Evolutionary conservation across 2,888 invertebrate species (phyloP), one percentile per base, ranked within the genome.

Genomic region (Encarsia formosa): DNA sequence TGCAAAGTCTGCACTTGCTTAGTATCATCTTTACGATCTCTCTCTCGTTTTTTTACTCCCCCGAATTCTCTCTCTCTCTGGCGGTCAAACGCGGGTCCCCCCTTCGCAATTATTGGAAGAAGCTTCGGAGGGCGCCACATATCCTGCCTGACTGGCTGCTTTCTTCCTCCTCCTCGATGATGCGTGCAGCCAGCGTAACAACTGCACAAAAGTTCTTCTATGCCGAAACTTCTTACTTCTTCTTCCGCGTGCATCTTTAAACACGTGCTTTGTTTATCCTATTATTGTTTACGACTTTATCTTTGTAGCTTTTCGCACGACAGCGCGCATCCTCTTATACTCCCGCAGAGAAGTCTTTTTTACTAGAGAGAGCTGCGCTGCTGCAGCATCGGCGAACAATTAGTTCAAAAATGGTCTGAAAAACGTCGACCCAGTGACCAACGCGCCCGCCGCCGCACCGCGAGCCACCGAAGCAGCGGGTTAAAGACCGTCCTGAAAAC

Each of bases 81-180:
- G 37, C 34, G n/a, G n/a, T n/a, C n/a, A n/a, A 15, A 16, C 22
- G 24, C 35, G 26, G 20, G 32, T 39, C 37, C 41, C 50, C 40
- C 49, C 38, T 49, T 48, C 49, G 49, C 45, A 55, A 55, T 55
- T 55, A 55, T 55, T 41, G 52, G 49, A 48, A 54, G 52, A 53
- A 50, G 52, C 48, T 60, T 60, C 61, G 55, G 70, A 67, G 68
- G 69, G 71, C 71, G 70, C 70, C 67, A 70, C 69, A 63, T 62
- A 65, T 66, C 38, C 67, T n/a, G n/a, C n/a, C n/a, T n/a, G n/a
- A n/a, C n/a, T n/a, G n/a, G n/a, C n/a, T n/a, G 54, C 35, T 44
- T 22, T 52, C 51, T 48, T 42, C 47, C 49, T 19, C 45, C 40
- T 49, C 53, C 39, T 34, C 34, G 35, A 29, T 51, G n/a, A n/a